These are phyloP conservation scores for Zaprionus nigranus DNA, from an alignment of 1,140 invertebrate species.

Conservation along the genomic window DNA sequence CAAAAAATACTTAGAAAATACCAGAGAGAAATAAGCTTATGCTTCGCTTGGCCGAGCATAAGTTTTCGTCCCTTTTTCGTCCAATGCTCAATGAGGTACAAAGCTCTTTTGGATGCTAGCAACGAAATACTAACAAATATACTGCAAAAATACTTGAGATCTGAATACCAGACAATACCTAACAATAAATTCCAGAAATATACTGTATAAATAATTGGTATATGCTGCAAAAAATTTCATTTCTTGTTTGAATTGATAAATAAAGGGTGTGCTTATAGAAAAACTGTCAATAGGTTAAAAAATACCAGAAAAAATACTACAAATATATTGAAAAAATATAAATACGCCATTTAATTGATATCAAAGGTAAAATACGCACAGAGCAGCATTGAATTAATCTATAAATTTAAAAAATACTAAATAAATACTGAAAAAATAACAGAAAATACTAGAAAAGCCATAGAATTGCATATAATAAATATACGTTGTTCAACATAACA, in stretches of 20 bases:
- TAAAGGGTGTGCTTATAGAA: no score
- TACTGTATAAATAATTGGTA: neutral
- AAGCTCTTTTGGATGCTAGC: neutral
- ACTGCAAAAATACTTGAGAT: neutral
- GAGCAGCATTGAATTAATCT: no score
- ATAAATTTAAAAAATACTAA: no score
- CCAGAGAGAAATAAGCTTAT: slow-evolving; percentile 2
- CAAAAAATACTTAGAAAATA: neutral
- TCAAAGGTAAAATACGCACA: no score
- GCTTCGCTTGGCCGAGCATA: neutral
- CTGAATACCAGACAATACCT: no score
- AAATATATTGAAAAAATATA: no score
- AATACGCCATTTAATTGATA: no score
- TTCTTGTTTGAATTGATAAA: neutral
- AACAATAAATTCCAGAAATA: neutral
- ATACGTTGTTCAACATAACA: neutral
- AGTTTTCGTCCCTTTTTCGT: neutral
- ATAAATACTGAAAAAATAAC: neutral
- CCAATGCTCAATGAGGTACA: neutral
- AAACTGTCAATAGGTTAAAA: no score
- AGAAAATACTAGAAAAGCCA: neutral
- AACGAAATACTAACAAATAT: neutral
- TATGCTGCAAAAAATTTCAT: no score
- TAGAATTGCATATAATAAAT: no score
- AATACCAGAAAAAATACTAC: no score